phyloP scores from a whole-genome alignment of 2,797 vertebrate genomes.

The Sardinella longiceps region DNA sequence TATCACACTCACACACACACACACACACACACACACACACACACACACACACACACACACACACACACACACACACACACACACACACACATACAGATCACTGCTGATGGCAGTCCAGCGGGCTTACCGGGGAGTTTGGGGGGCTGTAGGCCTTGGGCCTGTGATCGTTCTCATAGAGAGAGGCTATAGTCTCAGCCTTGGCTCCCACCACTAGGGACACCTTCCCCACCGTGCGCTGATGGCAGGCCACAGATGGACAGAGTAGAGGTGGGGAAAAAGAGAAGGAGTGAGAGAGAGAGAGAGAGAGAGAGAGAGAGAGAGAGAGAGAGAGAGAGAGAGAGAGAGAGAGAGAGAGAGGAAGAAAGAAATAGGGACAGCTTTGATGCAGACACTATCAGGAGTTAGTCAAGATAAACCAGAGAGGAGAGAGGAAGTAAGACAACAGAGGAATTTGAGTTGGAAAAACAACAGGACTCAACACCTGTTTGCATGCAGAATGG shows the following conservation, averaged over 20 bases:
- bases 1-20: not conserved
- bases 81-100: not conserved
- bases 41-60: not conserved
- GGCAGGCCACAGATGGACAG: constrained; percentile 35
- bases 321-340: constrained; percentile 12
- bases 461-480: not conserved
- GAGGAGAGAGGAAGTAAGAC: not conserved
- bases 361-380: constrained; percentile 33
- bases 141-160: constrained; percentile 71
- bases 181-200: constrained; percentile 80
- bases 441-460: constrained; percentile 5
- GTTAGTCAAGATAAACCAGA: not conserved
- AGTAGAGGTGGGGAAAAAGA: not conserved
- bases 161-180: constrained; percentile 84
- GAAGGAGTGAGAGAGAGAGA: constrained; percentile 35
- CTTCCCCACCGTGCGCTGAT: constrained; percentile 82
- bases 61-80: not conserved
- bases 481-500: constrained; percentile 3
- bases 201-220: constrained; percentile 79
- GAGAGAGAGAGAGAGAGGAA: constrained; percentile 42
- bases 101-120: not conserved
- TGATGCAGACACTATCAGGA: not conserved
- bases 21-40: not conserved
- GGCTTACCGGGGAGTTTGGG: constrained; percentile 74
- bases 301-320: constrained; percentile 6